phyloP scores from a whole-genome alignment of 2,113 vertebrate species.

The Enhydra lutris region DNA sequence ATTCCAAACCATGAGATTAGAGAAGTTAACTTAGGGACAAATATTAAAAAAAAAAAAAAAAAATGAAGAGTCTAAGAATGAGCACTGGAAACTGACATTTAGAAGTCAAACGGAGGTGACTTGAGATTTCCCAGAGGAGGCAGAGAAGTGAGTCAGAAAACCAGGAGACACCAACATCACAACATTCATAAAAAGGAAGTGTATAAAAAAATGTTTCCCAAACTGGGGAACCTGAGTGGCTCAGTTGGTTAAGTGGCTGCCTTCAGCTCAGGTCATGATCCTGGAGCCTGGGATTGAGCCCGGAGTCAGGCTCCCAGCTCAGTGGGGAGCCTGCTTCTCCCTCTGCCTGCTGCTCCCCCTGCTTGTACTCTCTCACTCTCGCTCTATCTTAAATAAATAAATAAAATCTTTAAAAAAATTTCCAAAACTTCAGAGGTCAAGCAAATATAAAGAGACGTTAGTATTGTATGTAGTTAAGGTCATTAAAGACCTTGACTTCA shows the following conservation, averaged over 20 bases:
- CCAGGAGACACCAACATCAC: neutral
- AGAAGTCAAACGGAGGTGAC: neutral
- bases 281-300: too few relatives aligned
- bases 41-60: neutral
- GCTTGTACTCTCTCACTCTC: too few relatives aligned
- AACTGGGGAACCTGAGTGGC: neutral
- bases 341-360: too few relatives aligned
- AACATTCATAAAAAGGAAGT: neutral
- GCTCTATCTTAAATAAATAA: too few relatives aligned
- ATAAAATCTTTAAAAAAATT: neutral
- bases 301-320: too few relatives aligned
- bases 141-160: neutral
- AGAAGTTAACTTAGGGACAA: neutral
- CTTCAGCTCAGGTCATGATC: too few relatives aligned
- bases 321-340: too few relatives aligned
- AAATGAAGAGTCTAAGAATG: neutral
- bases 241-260: too few relatives aligned
- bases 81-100: neutral
- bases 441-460: neutral
- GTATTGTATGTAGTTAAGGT: neutral
- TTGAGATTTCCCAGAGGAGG: neutral
- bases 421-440: neutral
- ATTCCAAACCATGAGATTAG: neutral
- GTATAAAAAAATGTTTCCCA: neutral
- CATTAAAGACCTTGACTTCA: neutral